These are phyloP conservation scores for Meleagris gallopavo DNA, from an alignment of 2,113 vertebrate genomes.

Conservation along the genomic window DNA sequence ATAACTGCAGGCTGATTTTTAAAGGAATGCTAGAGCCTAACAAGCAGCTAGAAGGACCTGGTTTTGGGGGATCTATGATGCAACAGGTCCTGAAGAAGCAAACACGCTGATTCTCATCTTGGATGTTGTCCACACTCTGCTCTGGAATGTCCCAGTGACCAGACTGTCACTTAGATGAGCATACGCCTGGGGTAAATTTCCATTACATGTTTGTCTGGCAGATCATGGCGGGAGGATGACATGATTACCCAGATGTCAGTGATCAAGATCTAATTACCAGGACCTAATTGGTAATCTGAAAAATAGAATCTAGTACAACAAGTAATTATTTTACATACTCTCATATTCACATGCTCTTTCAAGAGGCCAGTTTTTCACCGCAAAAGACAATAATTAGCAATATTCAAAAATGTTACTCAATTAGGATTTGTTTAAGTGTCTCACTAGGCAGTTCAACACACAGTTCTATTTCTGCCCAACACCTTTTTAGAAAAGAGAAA, in stretches of 20 bases:
- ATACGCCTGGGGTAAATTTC: not conserved
- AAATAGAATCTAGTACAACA: not conserved
- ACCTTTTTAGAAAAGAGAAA: not conserved
- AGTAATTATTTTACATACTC: conserved; percentile 21
- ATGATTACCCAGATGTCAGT: not conserved
- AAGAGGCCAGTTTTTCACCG: not conserved
- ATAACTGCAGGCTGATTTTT: not conserved
- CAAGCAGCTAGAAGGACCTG: not conserved
- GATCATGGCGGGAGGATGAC: fast-evolving
- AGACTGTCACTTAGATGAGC: not conserved
- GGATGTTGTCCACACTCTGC: not conserved
- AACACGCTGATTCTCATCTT: not conserved
- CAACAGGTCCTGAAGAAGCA: not conserved
- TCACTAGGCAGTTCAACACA: not conserved
- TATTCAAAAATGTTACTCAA: not conserved
- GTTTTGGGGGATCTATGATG: too few relatives aligned
- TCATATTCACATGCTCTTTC: not conserved
- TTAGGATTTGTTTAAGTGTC: not conserved
- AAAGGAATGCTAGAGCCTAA: not conserved
- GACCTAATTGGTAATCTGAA: not conserved
- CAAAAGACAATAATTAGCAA: conserved; percentile 1
- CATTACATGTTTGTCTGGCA: not conserved
- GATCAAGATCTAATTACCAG: not conserved
- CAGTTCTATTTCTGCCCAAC: not conserved
- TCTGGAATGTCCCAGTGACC: not conserved